Conservation (phyloP, 2,888 invertebrate species). For the Nematopogon swammerdamellus region DNA sequence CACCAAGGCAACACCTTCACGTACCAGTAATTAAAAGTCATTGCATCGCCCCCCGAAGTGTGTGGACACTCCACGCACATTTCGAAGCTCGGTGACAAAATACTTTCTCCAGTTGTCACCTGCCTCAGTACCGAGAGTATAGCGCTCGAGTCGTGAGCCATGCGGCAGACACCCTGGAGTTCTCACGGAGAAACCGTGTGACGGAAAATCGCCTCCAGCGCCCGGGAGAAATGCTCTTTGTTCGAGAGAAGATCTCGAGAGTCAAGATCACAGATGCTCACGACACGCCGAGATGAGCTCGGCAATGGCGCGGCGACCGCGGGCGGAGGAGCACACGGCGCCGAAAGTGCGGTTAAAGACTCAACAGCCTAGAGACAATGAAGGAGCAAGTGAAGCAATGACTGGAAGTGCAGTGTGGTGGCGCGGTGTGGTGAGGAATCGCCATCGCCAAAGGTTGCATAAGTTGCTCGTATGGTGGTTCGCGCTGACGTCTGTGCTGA, state of each 20-base stretch:
- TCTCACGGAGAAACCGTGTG: constrained; percentile 44
- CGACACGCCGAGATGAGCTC: constrained; percentile 21
- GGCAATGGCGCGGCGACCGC: constrained; percentile 19
- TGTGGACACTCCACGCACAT: too few relatives aligned
- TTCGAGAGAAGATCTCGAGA: constrained; percentile 21
- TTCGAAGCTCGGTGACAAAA: neutral
- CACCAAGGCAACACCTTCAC: neutral
- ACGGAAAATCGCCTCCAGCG: constrained; percentile 20
- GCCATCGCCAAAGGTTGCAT: neutral
- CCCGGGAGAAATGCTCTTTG: constrained; percentile 36
- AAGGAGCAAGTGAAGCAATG: neutral
- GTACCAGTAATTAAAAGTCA: neutral
- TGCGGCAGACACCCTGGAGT: constrained; percentile 7
- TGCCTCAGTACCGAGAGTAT: too few relatives aligned
- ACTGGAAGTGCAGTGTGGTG: neutral
- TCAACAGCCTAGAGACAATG: constrained; percentile 5
- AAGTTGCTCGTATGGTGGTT: constrained; percentile 1
- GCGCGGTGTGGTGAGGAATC: constrained; percentile 11
- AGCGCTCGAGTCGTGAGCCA: neutral
- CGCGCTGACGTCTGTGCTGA: constrained; percentile 17
- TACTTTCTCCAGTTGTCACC: neutral
- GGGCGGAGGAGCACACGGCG: constrained; percentile 5
- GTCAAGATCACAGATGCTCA: constrained; percentile 35
- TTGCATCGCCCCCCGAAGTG: neutral
- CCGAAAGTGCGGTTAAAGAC: constrained; percentile 39